Percentiles rank a stretch among this genome's conserved stretches.
phyloP scores from a whole-genome alignment of 2,888 invertebrate species.

The Ophraella communa region DNA sequence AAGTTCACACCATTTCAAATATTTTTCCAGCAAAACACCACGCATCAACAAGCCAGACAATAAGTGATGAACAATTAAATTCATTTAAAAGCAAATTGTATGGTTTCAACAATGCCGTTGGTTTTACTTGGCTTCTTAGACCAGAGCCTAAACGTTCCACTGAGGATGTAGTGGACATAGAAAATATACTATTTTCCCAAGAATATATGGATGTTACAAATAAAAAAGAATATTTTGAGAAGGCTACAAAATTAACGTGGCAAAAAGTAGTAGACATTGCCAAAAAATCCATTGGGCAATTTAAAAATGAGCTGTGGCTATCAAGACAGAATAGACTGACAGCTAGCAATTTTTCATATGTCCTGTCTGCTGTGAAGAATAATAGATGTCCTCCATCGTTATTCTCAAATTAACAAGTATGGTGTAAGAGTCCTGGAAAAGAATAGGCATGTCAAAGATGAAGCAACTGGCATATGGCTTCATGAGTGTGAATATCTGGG shows the following conservation, averaged over 20 bases:
- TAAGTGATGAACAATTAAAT: neutral
- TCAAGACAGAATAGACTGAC: neutral
- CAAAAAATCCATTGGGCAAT: neutral
- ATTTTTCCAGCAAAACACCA: too few relatives aligned
- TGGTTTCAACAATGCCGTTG: neutral
- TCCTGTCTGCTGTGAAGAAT: too few relatives aligned
- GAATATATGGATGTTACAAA: neutral
- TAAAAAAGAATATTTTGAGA: neutral
- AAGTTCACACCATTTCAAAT: too few relatives aligned
- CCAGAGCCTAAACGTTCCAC: neutral
- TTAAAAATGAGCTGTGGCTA: neutral
- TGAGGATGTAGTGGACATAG: neutral
- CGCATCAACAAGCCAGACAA: too few relatives aligned
- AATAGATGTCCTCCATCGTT: too few relatives aligned
- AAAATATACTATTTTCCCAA: neutral
- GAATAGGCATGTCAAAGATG: too few relatives aligned
- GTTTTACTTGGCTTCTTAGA: neutral
- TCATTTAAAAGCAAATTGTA: neutral
- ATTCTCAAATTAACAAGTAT: too few relatives aligned
- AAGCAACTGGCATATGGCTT: neutral
- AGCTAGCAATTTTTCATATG: conserved; percentile 3
- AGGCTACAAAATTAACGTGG: neutral
- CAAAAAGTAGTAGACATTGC: neutral
- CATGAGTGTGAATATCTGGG: neutral
- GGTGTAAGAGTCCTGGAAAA: too few relatives aligned